phyloP scores from a whole-genome alignment of 2,113 vertebrate genomes.

The Cebus imitator region DNA sequence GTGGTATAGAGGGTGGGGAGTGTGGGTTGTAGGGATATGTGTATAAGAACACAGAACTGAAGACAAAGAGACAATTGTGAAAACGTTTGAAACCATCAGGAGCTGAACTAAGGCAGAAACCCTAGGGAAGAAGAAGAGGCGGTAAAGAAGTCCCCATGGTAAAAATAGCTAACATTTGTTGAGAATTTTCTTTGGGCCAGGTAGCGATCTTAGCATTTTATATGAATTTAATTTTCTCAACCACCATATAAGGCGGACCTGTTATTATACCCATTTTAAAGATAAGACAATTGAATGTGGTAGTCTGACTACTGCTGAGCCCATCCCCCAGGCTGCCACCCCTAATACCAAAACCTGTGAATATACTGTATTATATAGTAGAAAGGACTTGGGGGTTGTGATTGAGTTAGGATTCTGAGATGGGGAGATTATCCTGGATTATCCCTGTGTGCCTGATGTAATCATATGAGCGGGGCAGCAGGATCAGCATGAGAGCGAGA shows the following conservation, averaged over 20 bases:
- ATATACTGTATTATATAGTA: background rate
- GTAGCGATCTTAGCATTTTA: background rate
- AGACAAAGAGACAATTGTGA: background rate
- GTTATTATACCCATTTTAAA: background rate
- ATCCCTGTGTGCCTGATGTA: background rate
- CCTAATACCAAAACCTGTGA: background rate
- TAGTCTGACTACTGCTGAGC: background rate
- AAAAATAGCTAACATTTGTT: background rate
- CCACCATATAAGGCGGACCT: background rate
- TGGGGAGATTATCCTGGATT: background rate
- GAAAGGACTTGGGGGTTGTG: background rate
- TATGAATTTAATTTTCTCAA: background rate
- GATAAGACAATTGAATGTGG: background rate
- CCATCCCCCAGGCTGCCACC: background rate
- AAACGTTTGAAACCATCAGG: background rate
- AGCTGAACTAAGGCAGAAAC: background rate
- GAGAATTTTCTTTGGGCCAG: constrained; percentile 6
- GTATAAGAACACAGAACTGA: background rate
- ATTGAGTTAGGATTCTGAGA: background rate
- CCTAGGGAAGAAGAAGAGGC: background rate
- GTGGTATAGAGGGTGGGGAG: background rate
- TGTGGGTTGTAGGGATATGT: background rate
- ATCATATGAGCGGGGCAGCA: background rate
- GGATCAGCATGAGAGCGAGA: background rate
- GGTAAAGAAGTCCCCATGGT: background rate